Conservation (phyloP, 2,888 invertebrate genomes). For the Chrysolina haemoptera region DNA sequence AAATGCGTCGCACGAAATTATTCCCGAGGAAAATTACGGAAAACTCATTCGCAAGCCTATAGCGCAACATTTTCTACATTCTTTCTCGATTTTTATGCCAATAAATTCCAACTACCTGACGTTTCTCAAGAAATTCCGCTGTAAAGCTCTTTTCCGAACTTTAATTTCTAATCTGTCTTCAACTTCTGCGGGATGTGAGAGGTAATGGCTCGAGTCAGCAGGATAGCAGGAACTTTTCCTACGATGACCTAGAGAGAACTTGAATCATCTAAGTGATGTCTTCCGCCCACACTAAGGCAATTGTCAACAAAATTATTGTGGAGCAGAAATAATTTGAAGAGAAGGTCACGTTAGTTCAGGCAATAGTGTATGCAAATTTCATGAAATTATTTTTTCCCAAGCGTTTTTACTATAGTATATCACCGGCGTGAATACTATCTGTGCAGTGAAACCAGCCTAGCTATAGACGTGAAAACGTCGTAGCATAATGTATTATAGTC, state of each 20-base stretch:
- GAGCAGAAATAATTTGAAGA: no score
- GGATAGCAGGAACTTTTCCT: background rate
- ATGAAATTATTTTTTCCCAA: no score
- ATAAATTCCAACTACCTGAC: conserved; percentile 17
- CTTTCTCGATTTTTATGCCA: conserved; percentile 39
- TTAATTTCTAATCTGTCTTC: conserved; percentile 1
- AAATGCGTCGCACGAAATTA: conserved; percentile 68
- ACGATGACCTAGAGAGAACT: conserved; percentile 21
- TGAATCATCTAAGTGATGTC: background rate
- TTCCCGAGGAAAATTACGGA: conserved; percentile 69
- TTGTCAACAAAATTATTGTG: background rate
- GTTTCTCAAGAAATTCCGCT: background rate
- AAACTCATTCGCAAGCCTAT: conserved; percentile 67
- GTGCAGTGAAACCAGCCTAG: no score
- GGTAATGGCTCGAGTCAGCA: no score
- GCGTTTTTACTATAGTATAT: no score
- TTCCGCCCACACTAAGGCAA: conserved; percentile 3
- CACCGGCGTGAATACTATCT: no score
- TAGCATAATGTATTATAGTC: no score
- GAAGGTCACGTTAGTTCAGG: no score
- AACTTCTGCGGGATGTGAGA: background rate
- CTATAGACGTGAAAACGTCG: no score
- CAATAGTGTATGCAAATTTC: no score
- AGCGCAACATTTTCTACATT: conserved; percentile 59
- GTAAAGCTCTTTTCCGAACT: background rate